A percentile compares a stretch with the other conserved stretches of the same genome.
Conservation (phyloP, 2,888 invertebrate genomes). For the Andrena bucephala region DNA sequence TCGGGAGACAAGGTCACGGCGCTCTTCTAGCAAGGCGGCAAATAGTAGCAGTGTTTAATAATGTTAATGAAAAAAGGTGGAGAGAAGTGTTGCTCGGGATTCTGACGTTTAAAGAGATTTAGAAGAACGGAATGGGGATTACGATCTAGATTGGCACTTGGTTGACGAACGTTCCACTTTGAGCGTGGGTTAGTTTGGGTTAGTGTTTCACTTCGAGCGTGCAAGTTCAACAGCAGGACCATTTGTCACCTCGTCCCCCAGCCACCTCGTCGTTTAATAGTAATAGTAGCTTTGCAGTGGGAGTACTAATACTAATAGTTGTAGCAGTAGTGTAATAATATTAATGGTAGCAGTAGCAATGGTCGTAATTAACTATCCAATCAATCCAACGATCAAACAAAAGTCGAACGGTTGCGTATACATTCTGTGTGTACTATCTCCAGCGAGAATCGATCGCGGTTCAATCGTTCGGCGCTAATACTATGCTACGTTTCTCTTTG, state of each 20-base stretch:
- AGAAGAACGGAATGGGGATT: conserved; percentile 14
- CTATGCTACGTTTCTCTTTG: conserved; percentile 37
- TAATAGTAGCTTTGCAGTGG: conserved; percentile 69
- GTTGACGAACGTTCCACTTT: neutral
- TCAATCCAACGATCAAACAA: conserved; percentile 53
- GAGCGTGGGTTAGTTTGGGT: neutral
- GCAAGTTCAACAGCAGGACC: neutral
- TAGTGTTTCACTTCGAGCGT: neutral
- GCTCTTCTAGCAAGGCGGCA: neutral
- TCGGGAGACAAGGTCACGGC: conserved; percentile 59
- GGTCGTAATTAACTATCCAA: conserved; percentile 51
- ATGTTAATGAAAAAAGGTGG: no score
- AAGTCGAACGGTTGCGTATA: conserved; percentile 66
- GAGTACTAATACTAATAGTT: conserved; percentile 71
- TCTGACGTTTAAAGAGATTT: conserved; percentile 14
- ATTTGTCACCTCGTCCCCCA: conserved; percentile 59
- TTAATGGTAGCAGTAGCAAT: conserved; percentile 68
- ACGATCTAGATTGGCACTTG: conserved; percentile 55
- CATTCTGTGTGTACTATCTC: conserved; percentile 55
- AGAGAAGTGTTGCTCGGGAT: neutral
- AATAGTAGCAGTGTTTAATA: neutral
- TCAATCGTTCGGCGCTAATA: conserved; percentile 41
- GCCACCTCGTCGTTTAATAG: conserved; percentile 57
- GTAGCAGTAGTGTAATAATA: conserved; percentile 74
- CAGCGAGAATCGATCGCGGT: conserved; percentile 53